Evolutionary conservation across 2,113 vertebrate species (phyloP).

Genomic region (Pseudorectes ferrugineus): DNA sequence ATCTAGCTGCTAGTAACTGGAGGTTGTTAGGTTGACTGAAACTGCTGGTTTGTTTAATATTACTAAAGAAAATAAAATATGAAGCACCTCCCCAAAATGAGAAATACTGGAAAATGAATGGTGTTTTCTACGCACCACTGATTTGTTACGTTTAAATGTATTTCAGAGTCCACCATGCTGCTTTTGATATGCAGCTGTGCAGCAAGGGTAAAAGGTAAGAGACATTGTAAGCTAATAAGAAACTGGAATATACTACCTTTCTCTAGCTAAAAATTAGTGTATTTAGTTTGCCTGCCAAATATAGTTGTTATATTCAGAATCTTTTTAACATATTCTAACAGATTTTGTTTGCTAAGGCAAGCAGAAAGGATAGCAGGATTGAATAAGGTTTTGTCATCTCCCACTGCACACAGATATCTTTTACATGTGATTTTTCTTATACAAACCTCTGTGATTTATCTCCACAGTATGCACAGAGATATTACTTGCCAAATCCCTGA

Average conservation of each 20-base stretch:
- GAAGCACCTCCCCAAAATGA: background rate
- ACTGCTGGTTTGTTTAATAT: background rate
- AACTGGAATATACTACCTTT: background rate
- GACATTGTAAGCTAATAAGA: background rate
- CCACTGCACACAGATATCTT: conserved; percentile 10
- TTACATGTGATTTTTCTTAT: conserved; percentile 25
- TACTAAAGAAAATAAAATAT: background rate
- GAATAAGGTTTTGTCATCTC: conserved; percentile 25
- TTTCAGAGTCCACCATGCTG: background rate
- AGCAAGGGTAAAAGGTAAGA: background rate
- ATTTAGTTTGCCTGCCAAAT: background rate
- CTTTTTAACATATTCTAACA: background rate
- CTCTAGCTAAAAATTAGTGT: background rate
- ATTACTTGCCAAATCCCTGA: conserved; percentile 15
- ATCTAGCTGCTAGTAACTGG: background rate
- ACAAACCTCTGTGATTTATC: conserved; percentile 54
- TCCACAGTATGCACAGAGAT: conserved; percentile 15
- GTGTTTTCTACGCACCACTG: background rate
- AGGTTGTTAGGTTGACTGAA: background rate
- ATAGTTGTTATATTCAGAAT: background rate
- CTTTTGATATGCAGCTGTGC: background rate
- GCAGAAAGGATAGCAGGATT: conserved; percentile 19
- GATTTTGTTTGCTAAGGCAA: conserved; percentile 50
- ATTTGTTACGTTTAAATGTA: background rate
- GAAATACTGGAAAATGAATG: background rate